Percentiles rank a stretch among this genome's conserved stretches.
These are phyloP conservation scores for Clarias laeviceps DNA, from an alignment of 2,797 vertebrate species.

Conservation along the genomic window DNA sequence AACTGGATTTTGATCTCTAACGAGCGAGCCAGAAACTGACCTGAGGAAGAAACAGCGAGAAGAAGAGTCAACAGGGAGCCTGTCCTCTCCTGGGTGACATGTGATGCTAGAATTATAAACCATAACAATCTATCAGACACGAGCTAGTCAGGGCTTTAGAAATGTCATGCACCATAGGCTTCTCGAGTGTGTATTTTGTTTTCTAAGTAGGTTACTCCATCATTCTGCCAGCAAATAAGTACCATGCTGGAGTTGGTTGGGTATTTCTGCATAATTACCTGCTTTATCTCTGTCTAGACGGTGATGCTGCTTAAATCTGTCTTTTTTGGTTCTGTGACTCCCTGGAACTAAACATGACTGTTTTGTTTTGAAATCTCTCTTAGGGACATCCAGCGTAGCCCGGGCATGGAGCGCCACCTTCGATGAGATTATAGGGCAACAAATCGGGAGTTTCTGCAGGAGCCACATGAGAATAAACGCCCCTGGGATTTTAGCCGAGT, in stretches of 20 bases:
- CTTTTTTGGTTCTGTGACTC: not conserved
- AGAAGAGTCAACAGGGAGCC: not conserved
- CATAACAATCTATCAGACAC: not conserved
- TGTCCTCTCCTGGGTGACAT: not conserved
- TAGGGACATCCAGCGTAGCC: constrained; percentile 94
- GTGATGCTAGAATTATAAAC: not conserved
- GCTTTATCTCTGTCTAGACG: not conserved
- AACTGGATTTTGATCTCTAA: not conserved
- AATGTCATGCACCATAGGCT: not conserved
- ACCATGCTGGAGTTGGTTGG: not conserved
- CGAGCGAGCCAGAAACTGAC: not conserved
- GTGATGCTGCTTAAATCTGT: not conserved
- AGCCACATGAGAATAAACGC: constrained; percentile 81
- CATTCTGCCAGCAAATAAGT: not conserved
- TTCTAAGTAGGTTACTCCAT: not conserved
- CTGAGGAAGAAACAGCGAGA: not conserved
- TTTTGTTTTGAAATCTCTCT: constrained; percentile 15
- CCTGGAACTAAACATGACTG: not conserved
- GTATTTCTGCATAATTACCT: constrained; percentile 10
- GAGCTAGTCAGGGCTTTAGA: not conserved
- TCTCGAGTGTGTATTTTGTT: not conserved
- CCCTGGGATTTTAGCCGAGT: constrained; percentile 85
- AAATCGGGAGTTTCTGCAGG: constrained; percentile 80
- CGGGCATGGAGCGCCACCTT: constrained; percentile 94
- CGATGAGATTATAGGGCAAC: constrained; percentile 86